Evolutionary conservation across 35 echinoderm and acorn worm genomes (phyloP).

Genomic region (Ptychodera flava): DNA sequence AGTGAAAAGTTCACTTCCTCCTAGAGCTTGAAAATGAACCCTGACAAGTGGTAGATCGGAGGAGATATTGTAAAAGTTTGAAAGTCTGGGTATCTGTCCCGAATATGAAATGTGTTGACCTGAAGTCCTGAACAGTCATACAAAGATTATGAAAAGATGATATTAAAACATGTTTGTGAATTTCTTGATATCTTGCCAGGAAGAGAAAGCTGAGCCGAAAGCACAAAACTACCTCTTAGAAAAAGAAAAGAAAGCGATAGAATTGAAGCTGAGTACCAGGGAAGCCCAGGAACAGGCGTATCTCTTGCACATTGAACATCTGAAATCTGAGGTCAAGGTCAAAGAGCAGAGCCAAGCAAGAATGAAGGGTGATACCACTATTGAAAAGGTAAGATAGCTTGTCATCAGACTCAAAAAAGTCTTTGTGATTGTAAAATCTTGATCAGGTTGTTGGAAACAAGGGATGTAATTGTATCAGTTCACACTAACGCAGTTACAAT

Average conservation of each 20-base stretch:
- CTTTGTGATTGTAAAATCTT: no score
- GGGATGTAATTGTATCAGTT: no score
- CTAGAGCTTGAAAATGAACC: no score
- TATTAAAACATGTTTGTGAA: neutral
- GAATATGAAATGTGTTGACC: neutral
- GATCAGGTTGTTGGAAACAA: no score
- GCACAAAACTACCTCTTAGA: slow-evolving; percentile 95
- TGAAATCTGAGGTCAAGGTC: slow-evolving; percentile 82
- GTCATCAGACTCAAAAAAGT: no score
- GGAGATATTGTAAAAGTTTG: no score
- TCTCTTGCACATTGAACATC: slow-evolving; percentile 83
- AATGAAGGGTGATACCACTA: neutral
- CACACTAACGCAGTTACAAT: no score
- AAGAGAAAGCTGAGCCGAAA: slow-evolving; percentile 94
- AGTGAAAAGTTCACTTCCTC: no score
- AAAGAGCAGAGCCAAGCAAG: neutral
- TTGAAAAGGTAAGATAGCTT: neutral
- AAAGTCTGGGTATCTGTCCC: no score
- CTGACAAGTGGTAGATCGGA: no score
- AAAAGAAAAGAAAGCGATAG: slow-evolving; percentile 93
- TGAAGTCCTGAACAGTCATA: neutral
- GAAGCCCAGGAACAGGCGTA: slow-evolving; percentile 95
- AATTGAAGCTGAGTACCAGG: slow-evolving; percentile 80
- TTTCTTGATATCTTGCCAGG: slow-evolving; percentile 28
- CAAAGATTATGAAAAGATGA: neutral